Evolutionary conservation across 2,797 vertebrate species (phyloP).

Genomic region (Sternotherus odoratus): DNA sequence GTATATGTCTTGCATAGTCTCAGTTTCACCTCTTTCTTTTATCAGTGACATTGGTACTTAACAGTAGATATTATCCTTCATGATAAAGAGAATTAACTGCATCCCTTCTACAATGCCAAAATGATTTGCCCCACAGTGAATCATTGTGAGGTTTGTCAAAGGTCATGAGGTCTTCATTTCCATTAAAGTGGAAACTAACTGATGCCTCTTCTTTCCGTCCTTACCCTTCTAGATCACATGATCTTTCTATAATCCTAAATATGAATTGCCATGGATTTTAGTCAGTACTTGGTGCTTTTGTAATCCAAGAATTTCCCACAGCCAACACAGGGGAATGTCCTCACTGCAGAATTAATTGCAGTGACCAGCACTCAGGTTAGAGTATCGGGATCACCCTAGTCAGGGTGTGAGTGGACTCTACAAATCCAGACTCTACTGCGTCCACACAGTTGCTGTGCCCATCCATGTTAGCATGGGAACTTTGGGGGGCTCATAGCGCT

Average conservation of each 20-base stretch:
- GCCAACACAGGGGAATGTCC: neutral
- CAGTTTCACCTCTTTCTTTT: neutral
- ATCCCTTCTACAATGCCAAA: neutral
- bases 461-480: neutral
- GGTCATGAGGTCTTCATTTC: neutral
- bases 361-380: neutral
- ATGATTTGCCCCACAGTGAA: fast-evolving
- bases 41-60: neutral
- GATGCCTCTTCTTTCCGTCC: fast-evolving
- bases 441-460: fast-evolving
- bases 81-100: neutral
- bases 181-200: neutral
- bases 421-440: neutral
- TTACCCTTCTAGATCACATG: neutral
- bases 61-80: neutral
- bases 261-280: neutral
- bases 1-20: neutral
- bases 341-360: fast-evolving
- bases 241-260: fast-evolving
- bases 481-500: neutral
- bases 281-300: neutral
- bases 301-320: neutral
- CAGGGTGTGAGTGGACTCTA: neutral
- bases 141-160: neutral
- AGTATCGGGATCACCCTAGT: neutral